Percentiles rank a stretch among this genome's conserved stretches.
These are phyloP conservation scores for Frankliniella fusca DNA, from an alignment of 2,888 invertebrate species.

Conservation along the genomic window DNA sequence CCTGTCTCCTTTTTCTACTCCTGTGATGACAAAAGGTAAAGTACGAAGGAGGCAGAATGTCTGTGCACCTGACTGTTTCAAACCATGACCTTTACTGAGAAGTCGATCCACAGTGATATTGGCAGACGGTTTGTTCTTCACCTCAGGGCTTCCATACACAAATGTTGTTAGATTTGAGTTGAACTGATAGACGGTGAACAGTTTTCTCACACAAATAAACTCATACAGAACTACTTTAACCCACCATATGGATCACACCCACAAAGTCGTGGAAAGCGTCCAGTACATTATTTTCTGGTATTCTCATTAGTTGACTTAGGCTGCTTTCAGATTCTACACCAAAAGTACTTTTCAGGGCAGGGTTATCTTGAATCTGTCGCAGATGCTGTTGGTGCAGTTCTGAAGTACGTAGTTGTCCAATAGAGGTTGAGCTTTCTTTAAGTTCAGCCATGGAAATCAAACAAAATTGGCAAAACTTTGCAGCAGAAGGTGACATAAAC, in stretches of 20 bases:
- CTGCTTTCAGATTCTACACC: background rate
- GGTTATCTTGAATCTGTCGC: no score
- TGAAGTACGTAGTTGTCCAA: no score
- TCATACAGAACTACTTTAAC: background rate
- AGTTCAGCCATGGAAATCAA: no score
- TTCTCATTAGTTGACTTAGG: background rate
- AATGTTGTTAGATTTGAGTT: background rate
- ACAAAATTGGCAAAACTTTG: no score
- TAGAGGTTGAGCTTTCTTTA: no score
- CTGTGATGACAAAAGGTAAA: background rate
- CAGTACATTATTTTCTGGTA: background rate
- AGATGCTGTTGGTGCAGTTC: no score
- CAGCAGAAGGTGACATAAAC: no score
- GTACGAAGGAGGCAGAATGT: background rate
- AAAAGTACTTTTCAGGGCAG: no score
- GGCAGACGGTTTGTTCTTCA: background rate
- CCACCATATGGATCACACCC: background rate
- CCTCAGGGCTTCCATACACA: background rate
- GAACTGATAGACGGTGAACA: background rate
- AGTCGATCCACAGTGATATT: background rate
- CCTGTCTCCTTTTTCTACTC: no score
- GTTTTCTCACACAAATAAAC: background rate
- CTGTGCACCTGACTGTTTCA: background rate
- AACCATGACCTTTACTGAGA: background rate
- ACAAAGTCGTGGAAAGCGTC: background rate